Evolutionary conservation across 2,888 invertebrate species (phyloP), one percentile per base, ranked within the genome.

Genomic region (Melieria picta): DNA sequence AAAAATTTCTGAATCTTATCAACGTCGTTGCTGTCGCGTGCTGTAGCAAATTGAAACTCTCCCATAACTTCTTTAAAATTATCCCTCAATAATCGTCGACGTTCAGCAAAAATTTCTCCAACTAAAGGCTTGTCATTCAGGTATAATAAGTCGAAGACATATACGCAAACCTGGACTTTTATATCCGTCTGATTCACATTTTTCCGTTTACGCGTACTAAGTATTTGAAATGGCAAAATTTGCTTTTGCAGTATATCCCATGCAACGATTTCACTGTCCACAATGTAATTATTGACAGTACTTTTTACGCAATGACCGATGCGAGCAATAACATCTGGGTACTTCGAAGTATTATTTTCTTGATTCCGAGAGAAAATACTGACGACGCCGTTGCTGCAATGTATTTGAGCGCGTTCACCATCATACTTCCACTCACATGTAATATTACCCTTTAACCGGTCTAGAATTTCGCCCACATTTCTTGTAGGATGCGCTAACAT

Each of bases 401-500:
- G 96, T 78, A 97, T 95, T 91, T 98, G 99, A 0, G 98, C 99
- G 79, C 99, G 90, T 89, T 99, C 99, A 0, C 99, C 99, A 87
- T 99, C 99, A 86, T 99, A 99, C 86, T 99, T 99, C 92, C 94
- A 99, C 88, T 99, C 99, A 86, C 99, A 99, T 0, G 98, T 98
- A 86, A 99, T 99, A 80, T 92, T 90, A 11, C 93, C 92, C 73
- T 95, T 95, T 87, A 96, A 96, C 72, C 91, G 90, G 73, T 91
- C 90, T 68, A 98, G 87, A 5, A 98, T 94, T 85, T 98, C 97
- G 75, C 92, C 90, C 1, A 99, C 94, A 4, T 97, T 98, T 85
- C 94, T 95, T 0, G 99, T 97, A 4, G 99, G 99, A 65, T 99
- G 98, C 0, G 99, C 99, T 81, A 99, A 89, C 99, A 99, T 99